Conservation (phyloP, 1,140 invertebrate genomes). For the Mactra quadrangularis region DNA sequence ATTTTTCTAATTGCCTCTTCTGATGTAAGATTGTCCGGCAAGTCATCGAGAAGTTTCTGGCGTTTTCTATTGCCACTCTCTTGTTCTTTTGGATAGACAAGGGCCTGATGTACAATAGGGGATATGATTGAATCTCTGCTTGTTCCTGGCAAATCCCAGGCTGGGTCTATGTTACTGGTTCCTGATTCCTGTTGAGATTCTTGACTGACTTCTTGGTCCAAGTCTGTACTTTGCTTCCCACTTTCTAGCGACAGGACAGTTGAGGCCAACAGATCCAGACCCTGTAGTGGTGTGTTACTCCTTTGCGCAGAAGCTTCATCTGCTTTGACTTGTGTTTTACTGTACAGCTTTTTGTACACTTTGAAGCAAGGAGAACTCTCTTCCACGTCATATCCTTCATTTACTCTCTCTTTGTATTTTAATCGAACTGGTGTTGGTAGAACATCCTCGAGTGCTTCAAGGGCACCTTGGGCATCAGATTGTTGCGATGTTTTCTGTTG, state of each 20-base stretch:
- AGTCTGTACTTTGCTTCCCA: neutral
- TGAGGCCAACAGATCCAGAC: conserved; percentile 31
- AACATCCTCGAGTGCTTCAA: conserved; percentile 4
- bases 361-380: conserved; percentile 31
- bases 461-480: neutral
- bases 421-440: neutral
- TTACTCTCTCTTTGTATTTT: conserved; percentile 16
- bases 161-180: neutral
- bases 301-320: neutral
- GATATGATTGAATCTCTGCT: neutral
- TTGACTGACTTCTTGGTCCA: too few relatives aligned
- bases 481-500: conserved; percentile 11
- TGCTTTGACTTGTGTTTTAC: conserved; percentile 11
- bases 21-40: conserved; percentile 11
- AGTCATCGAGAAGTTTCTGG: neutral
- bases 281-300: neutral
- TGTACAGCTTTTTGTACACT: conserved; percentile 36
- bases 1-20: conserved; percentile 1
- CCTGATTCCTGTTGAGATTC: neutral
- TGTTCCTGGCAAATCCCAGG: neutral
- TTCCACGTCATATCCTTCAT: conserved; percentile 38
- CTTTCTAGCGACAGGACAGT: conserved; percentile 25
- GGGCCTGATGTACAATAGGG: neutral
- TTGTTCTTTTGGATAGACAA: conserved; percentile 17
- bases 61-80: neutral